Evolutionary conservation across 2,888 invertebrate genomes (phyloP).

Genomic region (Andrena hattorfiana): DNA sequence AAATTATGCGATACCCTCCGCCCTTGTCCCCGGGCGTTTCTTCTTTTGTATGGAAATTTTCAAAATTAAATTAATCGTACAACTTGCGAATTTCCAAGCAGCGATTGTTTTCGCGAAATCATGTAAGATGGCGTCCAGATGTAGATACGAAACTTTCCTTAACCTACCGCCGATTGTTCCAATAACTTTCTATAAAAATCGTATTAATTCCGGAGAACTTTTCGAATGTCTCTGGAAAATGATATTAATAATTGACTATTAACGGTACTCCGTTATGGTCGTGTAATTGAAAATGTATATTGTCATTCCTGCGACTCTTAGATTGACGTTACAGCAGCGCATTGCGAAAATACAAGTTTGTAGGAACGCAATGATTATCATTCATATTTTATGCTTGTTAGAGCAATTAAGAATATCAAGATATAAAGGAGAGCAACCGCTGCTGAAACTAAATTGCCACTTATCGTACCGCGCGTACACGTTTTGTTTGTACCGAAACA

Average conservation of each 20-base stretch:
- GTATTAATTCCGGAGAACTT: background rate
- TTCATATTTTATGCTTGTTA: background rate
- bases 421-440: background rate
- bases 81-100: background rate
- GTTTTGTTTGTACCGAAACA: slow-evolving; percentile 9
- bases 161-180: slow-evolving; percentile 2
- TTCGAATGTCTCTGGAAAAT: background rate
- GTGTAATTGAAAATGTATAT: background rate
- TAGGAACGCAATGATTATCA: background rate
- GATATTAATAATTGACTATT: background rate
- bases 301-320: background rate
- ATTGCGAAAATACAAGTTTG: background rate
- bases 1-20: too few species aligned
- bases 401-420: background rate
- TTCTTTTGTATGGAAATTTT: background rate
- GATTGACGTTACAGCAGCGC: background rate
- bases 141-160: background rate
- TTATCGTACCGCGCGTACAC: background rate
- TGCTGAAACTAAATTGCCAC: background rate
- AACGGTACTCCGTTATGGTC: background rate
- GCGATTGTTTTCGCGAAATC: background rate
- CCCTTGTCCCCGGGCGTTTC: too few species aligned
- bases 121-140: background rate
- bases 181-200: background rate
- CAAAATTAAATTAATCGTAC: background rate